Evolutionary conservation across 2,888 invertebrate genomes (phyloP).

Genomic region (Carterocephalus palaemon): DNA sequence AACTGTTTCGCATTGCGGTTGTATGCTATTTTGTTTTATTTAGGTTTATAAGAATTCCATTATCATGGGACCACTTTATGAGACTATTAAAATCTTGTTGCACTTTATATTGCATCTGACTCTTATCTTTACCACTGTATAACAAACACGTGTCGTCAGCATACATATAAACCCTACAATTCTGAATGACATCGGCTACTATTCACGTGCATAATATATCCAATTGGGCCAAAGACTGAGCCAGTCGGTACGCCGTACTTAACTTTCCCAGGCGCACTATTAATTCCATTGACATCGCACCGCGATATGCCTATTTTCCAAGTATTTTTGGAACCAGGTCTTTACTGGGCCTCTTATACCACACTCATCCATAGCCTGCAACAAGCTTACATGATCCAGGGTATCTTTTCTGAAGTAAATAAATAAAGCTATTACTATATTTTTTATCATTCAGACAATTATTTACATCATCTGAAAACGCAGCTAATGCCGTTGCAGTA

Average conservation of each 20-base stretch:
- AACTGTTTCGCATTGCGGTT: not conserved
- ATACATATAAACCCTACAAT: conserved; percentile 27
- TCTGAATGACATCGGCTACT: conserved; percentile 21
- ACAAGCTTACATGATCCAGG: conserved; percentile 22
- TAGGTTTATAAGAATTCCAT: conserved; percentile 26
- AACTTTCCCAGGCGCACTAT: conserved; percentile 4
- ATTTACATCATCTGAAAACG: conserved; percentile 23
- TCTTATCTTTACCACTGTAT: conserved; percentile 14
- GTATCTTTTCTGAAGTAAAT: conserved; percentile 30
- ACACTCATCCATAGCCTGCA: conserved; percentile 31
- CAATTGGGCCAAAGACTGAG: conserved; percentile 30
- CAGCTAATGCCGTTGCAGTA: conserved; percentile 15
- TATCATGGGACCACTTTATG: conserved; percentile 26
- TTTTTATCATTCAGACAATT: conserved; percentile 9
- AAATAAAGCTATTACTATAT: conserved; percentile 15
- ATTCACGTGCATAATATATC: conserved; percentile 30
- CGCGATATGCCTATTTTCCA: conserved; percentile 10
- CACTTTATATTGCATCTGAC: conserved; percentile 15
- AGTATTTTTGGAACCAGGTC: conserved; percentile 22
- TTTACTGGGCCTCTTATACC: conserved; percentile 29
- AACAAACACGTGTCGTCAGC: conserved; percentile 29
- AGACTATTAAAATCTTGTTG: conserved; percentile 24
- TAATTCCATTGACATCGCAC: not conserved
- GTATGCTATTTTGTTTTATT: conserved; percentile 22
- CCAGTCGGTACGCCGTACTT: conserved; percentile 29